Evolutionary conservation across 2,113 vertebrate species (phyloP).

Genomic region (Muntiacus muntjak): DNA sequence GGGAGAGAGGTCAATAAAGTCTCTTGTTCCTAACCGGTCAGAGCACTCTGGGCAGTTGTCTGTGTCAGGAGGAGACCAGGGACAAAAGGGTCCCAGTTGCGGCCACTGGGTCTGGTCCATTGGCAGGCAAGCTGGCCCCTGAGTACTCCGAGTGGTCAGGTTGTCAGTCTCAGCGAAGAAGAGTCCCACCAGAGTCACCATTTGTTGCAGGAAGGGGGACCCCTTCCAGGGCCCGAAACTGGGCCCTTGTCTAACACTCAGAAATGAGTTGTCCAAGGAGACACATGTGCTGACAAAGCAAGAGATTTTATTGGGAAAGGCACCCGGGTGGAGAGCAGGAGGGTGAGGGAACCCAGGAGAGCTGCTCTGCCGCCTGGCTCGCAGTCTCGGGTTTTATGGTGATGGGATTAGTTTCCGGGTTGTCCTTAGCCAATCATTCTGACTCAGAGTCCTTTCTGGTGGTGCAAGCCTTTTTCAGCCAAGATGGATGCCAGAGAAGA

Average conservation of each 20-base stretch:
- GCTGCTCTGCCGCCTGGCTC: not conserved
- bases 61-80: rapidly evolving
- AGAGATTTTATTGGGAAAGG: not conserved
- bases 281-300: not conserved
- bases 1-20: not conserved
- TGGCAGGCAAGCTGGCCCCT: not conserved
- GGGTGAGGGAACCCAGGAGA: not conserved
- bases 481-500: not conserved
- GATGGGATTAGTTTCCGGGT: not conserved
- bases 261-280: not conserved
- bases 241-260: not conserved
- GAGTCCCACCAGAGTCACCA: not conserved
- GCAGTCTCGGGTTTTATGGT: rapidly evolving
- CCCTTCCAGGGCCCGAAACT: not conserved
- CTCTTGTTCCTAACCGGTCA: rapidly evolving
- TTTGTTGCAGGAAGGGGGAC: not conserved
- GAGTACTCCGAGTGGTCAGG: not conserved
- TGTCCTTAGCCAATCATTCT: not conserved
- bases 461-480: not conserved
- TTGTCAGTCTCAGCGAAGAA: not conserved
- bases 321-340: not conserved
- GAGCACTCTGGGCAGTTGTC: not conserved
- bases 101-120: rapidly evolving
- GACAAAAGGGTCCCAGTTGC: not conserved
- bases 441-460: not conserved